phyloP scores from a whole-genome alignment of 2,888 invertebrate species.

The Platycnemis pennipes region DNA sequence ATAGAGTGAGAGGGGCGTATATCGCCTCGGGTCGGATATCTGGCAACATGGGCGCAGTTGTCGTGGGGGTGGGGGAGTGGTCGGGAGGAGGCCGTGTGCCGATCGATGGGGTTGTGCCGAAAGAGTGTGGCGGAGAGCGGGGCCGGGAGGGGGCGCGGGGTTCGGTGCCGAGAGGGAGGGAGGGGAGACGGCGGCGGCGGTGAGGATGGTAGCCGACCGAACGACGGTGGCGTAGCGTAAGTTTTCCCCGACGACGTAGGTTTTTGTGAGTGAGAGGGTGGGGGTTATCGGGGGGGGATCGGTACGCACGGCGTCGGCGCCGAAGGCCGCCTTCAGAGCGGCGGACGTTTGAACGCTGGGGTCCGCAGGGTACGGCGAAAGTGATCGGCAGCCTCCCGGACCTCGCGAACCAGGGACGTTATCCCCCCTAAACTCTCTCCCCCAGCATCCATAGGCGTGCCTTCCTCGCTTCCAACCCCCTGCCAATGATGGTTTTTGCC shows the following conservation, averaged over 20 bases:
- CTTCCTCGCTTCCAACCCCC: too few relatives aligned
- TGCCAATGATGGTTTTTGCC: conserved; percentile 9
- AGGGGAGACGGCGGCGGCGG: background rate
- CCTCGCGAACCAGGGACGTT: background rate
- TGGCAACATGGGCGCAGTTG: conserved; percentile 58
- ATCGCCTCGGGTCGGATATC: conserved; percentile 55
- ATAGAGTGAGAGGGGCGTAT: background rate
- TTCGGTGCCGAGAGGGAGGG: background rate
- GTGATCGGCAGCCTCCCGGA: conserved; percentile 35
- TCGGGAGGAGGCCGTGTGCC: background rate
- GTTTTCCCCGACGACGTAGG: background rate
- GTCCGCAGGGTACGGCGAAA: background rate
- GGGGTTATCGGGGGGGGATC: background rate
- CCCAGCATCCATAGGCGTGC: background rate
- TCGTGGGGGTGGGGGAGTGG: background rate
- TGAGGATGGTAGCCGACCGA: too few relatives aligned
- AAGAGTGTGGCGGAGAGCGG: background rate
- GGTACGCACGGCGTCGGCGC: conserved; percentile 51
- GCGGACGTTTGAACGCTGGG: background rate
- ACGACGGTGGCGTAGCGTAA: conserved; percentile 6
- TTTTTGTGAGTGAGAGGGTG: background rate
- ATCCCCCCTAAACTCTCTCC: background rate
- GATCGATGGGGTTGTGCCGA: conserved; percentile 41
- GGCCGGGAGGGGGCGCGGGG: background rate
- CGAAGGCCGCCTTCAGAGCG: conserved; percentile 3